A percentile compares a stretch with the other conserved stretches of the same genome.
These are phyloP conservation scores for Chirona hameri DNA, from an alignment of 2,888 invertebrate genomes.

Conservation along the genomic window DNA sequence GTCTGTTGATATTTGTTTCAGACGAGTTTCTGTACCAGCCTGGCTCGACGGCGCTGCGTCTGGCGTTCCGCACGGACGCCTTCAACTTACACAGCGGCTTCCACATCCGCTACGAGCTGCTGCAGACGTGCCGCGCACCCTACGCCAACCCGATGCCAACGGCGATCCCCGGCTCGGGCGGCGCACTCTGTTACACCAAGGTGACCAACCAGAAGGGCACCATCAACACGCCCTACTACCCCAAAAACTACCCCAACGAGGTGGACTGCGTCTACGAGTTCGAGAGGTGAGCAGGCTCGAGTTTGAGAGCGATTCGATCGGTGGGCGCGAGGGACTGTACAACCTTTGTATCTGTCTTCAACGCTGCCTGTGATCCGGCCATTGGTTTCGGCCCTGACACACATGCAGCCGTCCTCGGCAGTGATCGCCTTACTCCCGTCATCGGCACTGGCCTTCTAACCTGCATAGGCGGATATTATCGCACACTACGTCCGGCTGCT, in stretches of 20 bases:
- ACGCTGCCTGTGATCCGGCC: too few relatives aligned
- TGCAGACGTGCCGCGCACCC: slow-evolving; percentile 42
- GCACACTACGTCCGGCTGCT: too few relatives aligned
- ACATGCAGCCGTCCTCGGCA: too few relatives aligned
- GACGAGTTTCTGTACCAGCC: slow-evolving; percentile 45
- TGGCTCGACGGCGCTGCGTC: slow-evolving; percentile 43
- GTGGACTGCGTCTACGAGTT: slow-evolving; percentile 46
- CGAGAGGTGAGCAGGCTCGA: slow-evolving; percentile 42
- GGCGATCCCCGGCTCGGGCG: slow-evolving; percentile 42
- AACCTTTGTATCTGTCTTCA: too few relatives aligned
- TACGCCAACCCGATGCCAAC: slow-evolving; percentile 43
- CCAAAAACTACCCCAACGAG: slow-evolving; percentile 43
- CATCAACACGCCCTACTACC: slow-evolving; percentile 44
- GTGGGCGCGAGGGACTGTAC: too few relatives aligned
- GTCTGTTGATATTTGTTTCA: too few relatives aligned
- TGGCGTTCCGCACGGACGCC: slow-evolving; percentile 42
- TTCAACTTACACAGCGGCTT: background rate
- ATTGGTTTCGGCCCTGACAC: too few relatives aligned
- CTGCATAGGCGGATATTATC: too few relatives aligned
- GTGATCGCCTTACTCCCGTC: too few relatives aligned
- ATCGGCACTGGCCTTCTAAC: too few relatives aligned
- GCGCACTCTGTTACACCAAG: slow-evolving; percentile 44
- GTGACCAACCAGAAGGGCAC: slow-evolving; percentile 44
- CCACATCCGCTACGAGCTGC: slow-evolving; percentile 40
- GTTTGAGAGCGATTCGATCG: too few relatives aligned